Evolutionary conservation across 2,888 invertebrate species (phyloP).

Genomic region (Macrostomum cliftonense): DNA sequence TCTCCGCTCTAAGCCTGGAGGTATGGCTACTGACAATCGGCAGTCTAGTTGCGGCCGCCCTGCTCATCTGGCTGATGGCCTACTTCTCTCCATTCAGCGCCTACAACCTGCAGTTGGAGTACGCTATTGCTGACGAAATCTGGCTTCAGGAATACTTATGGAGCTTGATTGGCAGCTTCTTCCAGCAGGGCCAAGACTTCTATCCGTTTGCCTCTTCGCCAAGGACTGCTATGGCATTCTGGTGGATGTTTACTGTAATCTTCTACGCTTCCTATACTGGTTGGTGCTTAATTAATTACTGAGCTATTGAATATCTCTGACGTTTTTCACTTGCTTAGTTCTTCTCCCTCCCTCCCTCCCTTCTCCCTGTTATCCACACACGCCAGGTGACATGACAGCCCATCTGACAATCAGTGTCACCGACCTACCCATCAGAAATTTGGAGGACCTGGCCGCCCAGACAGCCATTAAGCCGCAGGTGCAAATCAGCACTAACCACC

Average conservation of each 20-base stretch:
- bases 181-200: neutral
- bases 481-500: too few relatives aligned
- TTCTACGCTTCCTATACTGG: neutral
- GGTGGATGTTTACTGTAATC: conserved; percentile 1
- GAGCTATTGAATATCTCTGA: too few relatives aligned
- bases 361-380: too few relatives aligned
- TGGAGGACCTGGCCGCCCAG: neutral
- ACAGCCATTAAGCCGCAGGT: neutral
- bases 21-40: conserved; percentile 1
- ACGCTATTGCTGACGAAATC: conserved; percentile 1
- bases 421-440: neutral
- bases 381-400: neutral
- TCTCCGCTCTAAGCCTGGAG: neutral
- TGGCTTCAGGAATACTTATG: neutral
- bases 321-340: too few relatives aligned
- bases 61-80: neutral
- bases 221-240: neutral
- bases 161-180: neutral
- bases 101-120: neutral
- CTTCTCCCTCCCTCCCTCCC: too few relatives aligned
- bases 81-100: neutral
- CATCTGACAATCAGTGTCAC: neutral
- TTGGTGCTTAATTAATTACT: neutral
- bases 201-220: neutral
- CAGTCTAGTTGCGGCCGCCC: neutral